A percentile compares a stretch with the other conserved stretches of the same genome.
Evolutionary conservation across 2,888 invertebrate genomes (phyloP).

Genomic region (Trypoxylon attenuatum): DNA sequence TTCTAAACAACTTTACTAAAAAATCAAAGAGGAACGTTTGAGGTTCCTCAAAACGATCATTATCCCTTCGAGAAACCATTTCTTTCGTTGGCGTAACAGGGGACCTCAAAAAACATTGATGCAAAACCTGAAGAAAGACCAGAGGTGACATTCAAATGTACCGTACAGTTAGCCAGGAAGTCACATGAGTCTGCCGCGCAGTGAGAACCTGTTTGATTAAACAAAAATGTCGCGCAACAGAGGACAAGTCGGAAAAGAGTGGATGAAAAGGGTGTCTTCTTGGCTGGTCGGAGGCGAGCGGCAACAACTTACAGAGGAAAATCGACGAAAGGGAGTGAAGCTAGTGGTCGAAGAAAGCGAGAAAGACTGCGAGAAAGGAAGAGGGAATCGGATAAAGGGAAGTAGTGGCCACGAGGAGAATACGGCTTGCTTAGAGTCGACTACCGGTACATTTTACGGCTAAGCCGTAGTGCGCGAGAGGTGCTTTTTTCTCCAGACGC

Average conservation of each 20-base stretch:
- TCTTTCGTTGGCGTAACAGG: too few species aligned
- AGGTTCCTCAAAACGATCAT: too few species aligned
- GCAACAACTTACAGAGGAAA: not conserved
- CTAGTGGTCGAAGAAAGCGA: not conserved
- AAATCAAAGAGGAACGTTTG: too few species aligned
- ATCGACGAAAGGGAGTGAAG: not conserved
- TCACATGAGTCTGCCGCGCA: conserved; percentile 24
- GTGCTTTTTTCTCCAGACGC: conserved; percentile 39
- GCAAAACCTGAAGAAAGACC: too few species aligned
- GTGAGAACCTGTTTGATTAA: conserved; percentile 58
- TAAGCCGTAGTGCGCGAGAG: conserved; percentile 40
- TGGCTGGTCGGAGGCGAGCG: not conserved
- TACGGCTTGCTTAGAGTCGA: too few species aligned
- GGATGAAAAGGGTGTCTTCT: conserved; percentile 15
- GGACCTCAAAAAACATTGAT: too few species aligned
- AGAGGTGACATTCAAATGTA: conserved; percentile 53
- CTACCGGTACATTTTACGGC: conserved; percentile 38
- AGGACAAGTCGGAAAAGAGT: conserved; percentile 34
- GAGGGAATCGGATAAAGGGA: conserved; percentile 6
- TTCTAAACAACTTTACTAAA: too few species aligned
- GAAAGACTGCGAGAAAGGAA: conserved; percentile 11
- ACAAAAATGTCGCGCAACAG: conserved; percentile 54
- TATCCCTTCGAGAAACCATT: too few species aligned
- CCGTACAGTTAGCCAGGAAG: conserved; percentile 45
- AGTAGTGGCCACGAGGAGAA: conserved; percentile 6